These are phyloP conservation scores for Drosophila melanosoma DNA, from an alignment of 2,888 invertebrate species.

Conservation along the genomic window DNA sequence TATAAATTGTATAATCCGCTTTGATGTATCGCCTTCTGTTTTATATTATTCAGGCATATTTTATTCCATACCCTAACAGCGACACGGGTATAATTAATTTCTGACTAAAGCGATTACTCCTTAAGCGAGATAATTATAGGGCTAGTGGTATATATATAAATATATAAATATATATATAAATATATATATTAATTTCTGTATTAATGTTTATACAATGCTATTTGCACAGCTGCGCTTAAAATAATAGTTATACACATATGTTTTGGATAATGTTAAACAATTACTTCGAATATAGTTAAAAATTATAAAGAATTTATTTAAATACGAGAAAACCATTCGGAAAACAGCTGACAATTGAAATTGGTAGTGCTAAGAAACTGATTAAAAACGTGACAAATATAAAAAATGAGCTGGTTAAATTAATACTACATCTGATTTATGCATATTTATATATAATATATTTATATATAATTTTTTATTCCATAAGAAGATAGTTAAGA, in stretches of 20 bases:
- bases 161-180: background rate
- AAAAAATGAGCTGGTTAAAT: background rate
- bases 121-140: background rate
- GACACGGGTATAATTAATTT: background rate
- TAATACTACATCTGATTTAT: background rate
- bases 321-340: background rate
- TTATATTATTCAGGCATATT: constrained; percentile 79
- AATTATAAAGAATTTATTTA: background rate
- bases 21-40: constrained; percentile 82
- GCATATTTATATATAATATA: background rate
- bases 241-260: background rate
- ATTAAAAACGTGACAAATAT: background rate
- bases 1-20: constrained; percentile 80
- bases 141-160: background rate
- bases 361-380: background rate
- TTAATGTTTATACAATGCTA: background rate
- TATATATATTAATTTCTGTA: background rate
- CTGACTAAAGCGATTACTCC: background rate
- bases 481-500: background rate
- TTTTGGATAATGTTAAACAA: background rate
- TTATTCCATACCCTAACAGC: constrained; percentile 51
- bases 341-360: background rate
- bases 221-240: background rate
- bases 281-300: background rate
- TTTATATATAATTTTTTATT: background rate